Percentiles rank a stretch among this genome's conserved stretches.
Evolutionary conservation across 2,888 invertebrate genomes (phyloP).

Genomic region (Pyrocoelia pectoralis): DNA sequence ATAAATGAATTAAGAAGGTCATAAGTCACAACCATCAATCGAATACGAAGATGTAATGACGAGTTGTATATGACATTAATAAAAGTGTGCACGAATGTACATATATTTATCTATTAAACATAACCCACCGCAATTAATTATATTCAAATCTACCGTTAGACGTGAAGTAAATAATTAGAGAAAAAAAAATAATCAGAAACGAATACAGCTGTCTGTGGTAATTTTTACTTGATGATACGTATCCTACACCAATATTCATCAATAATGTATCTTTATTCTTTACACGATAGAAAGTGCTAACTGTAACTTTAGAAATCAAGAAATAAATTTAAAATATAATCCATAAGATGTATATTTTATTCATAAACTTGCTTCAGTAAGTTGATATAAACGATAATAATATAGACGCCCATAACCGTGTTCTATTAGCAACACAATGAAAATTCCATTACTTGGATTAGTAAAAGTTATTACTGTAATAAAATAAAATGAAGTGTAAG

Average conservation of each 20-base stretch:
- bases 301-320: slow-evolving; percentile 5
- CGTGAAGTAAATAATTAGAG: not conserved
- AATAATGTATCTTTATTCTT: too few relatives aligned
- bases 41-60: slow-evolving; percentile 24
- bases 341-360: slow-evolving; percentile 6
- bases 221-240: not conserved
- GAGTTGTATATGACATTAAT: slow-evolving; percentile 16
- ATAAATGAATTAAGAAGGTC: slow-evolving; percentile 16
- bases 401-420: slow-evolving; percentile 12
- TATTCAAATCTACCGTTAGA: slow-evolving; percentile 1
- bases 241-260: not conserved
- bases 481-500: slow-evolving; percentile 8
- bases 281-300: slow-evolving; percentile 5
- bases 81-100: slow-evolving; percentile 1
- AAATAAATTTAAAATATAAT: slow-evolving; percentile 9
- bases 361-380: not conserved
- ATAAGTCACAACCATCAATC: slow-evolving; percentile 26
- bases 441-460: slow-evolving; percentile 17
- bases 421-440: slow-evolving; percentile 16
- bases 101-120: not conserved
- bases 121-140: slow-evolving; percentile 8
- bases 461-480: slow-evolving; percentile 17
- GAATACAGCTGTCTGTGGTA: not conserved
- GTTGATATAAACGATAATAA: not conserved
- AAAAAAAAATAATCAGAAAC: not conserved